Evolutionary conservation across 2,113 vertebrate species (phyloP).

Genomic region (Tautogolabrus adspersus): DNA sequence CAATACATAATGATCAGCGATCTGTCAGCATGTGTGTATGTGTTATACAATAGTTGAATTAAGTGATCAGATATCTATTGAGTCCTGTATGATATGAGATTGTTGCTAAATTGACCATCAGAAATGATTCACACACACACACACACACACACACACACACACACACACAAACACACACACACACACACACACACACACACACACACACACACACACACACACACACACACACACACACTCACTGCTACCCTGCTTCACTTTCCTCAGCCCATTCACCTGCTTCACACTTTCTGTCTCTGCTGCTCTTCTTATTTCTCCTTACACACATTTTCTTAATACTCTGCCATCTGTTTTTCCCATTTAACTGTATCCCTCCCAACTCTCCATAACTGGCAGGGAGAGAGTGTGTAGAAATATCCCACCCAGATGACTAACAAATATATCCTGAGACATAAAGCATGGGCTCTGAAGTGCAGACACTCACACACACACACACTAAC

Average conservation of each 20-base stretch:
- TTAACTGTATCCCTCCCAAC: constrained; percentile 19
- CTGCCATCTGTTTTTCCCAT: constrained; percentile 58
- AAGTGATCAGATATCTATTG: constrained; percentile 10
- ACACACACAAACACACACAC: too few relatives aligned
- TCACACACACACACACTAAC: constrained; percentile 9
- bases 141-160: too few relatives aligned
- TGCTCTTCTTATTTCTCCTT: not conserved
- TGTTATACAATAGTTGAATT: constrained; percentile 50
- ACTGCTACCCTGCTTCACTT: not conserved
- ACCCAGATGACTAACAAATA: constrained; percentile 30
- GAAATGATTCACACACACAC: not conserved
- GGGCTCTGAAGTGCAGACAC: constrained; percentile 29
- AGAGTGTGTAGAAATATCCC: constrained; percentile 27
- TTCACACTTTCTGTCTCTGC: constrained; percentile 16
- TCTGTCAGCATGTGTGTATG: constrained; percentile 1
- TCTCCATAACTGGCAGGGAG: constrained; percentile 4
- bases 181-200: not conserved
- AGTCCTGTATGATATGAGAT: constrained; percentile 14
- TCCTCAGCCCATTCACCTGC: not conserved
- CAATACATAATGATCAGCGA: constrained; percentile 42
- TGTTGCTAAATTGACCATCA: constrained; percentile 8
- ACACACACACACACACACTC: too few relatives aligned
- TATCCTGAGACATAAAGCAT: constrained; percentile 34
- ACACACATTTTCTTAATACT: constrained; percentile 12
- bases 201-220: too few relatives aligned